These are phyloP conservation scores for Tribolium castaneum DNA, from an alignment of 1,140 invertebrate species.

Conservation along the genomic window DNA sequence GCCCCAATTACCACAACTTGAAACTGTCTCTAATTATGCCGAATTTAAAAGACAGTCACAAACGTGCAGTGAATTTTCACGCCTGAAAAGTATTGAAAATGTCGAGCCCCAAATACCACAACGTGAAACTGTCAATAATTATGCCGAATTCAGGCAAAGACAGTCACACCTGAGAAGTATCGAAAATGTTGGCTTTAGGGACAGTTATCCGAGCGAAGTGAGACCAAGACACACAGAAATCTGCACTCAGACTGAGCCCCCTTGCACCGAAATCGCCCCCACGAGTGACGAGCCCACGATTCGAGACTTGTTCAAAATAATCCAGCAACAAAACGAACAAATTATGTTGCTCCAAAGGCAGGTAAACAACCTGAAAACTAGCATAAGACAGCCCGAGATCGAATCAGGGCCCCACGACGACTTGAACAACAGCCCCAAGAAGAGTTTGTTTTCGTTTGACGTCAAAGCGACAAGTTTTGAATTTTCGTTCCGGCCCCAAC, in stretches of 20 bases:
- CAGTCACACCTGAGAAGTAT: too few relatives aligned
- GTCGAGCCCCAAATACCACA: too few relatives aligned
- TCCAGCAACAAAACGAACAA: slow-evolving; percentile 70
- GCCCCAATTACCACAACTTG: too few relatives aligned
- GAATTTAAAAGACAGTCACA: background rate
- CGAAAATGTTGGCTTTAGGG: too few relatives aligned
- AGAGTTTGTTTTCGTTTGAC: slow-evolving; percentile 70
- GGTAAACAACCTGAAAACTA: slow-evolving; percentile 64
- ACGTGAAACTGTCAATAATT: too few relatives aligned
- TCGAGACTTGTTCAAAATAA: slow-evolving; percentile 68
- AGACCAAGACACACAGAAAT: background rate
- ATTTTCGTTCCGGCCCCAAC: slow-evolving; percentile 69
- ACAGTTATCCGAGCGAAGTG: too few relatives aligned
- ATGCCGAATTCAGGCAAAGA: too few relatives aligned
- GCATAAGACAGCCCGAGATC: background rate
- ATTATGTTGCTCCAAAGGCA: slow-evolving; percentile 68
- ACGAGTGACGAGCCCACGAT: slow-evolving; percentile 65
- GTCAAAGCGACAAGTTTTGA: slow-evolving; percentile 77
- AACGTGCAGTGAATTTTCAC: background rate
- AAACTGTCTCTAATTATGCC: too few relatives aligned
- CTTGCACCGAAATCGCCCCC: background rate
- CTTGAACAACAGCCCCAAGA: background rate
- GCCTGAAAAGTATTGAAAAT: background rate
- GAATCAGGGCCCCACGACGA: background rate
- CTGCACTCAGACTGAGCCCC: background rate